Conservation (phyloP, 2,113 vertebrate species). For the Megaceryle torquata region DNA sequence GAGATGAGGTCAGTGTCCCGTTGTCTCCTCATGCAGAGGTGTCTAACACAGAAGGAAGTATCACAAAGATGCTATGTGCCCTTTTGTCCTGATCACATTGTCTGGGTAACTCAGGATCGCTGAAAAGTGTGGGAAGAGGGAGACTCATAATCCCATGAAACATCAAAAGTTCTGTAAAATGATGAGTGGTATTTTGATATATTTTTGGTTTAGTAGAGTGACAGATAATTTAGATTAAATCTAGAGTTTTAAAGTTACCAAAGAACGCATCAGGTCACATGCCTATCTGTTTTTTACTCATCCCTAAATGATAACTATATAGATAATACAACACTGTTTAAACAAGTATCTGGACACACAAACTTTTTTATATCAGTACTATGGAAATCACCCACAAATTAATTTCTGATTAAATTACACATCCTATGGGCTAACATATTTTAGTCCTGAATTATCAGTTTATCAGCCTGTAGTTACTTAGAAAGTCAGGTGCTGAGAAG, state of each 20-base stretch:
- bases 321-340: background rate
- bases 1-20: fast-evolving
- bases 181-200: background rate
- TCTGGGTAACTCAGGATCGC: background rate
- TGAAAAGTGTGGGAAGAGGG: background rate
- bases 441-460: background rate
- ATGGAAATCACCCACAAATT: background rate
- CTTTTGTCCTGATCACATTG: background rate
- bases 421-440: background rate
- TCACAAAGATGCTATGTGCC: background rate
- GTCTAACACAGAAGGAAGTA: background rate
- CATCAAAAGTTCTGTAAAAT: background rate
- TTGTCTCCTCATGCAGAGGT: background rate
- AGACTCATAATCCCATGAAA: background rate
- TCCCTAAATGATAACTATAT: background rate
- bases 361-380: background rate
- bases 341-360: background rate
- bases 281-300: background rate
- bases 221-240: background rate
- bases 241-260: background rate
- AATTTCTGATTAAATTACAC: background rate
- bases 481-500: background rate
- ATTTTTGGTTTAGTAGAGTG: background rate
- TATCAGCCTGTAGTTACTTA: background rate
- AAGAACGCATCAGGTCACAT: background rate